These are phyloP conservation scores for Oreotrochilus melanogaster DNA, from an alignment of 2,113 vertebrate species.

Conservation along the genomic window DNA sequence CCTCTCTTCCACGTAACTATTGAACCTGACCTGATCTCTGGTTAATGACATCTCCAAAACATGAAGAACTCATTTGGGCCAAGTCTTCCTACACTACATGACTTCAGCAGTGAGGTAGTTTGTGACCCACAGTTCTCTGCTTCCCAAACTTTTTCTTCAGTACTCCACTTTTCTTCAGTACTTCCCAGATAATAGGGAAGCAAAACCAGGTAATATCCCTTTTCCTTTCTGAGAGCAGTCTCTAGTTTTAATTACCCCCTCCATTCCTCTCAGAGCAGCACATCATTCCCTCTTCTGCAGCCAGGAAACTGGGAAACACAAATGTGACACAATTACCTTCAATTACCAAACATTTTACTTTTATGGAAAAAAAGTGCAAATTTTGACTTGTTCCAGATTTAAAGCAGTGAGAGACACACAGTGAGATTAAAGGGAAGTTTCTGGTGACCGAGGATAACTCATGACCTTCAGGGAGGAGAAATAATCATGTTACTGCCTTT, in stretches of 20 bases:
- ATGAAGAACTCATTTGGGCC: not conserved
- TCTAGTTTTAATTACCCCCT: too few relatives aligned
- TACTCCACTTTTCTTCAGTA: not conserved
- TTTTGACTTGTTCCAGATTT: slow-evolving; percentile 23
- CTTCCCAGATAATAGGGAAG: not conserved
- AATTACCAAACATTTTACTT: slow-evolving; percentile 67
- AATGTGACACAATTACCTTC: slow-evolving; percentile 42
- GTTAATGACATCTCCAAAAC: not conserved
- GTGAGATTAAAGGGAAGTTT: not conserved
- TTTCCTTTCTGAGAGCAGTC: not conserved
- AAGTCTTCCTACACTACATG: not conserved
- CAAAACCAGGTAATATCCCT: not conserved
- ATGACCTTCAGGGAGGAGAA: not conserved
- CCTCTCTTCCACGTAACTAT: not conserved
- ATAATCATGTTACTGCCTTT: slow-evolving; percentile 13
- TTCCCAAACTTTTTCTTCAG: not conserved
- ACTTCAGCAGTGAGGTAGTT: not conserved
- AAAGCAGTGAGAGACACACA: slow-evolving; percentile 1
- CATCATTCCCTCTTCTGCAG: not conserved
- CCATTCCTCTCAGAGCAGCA: not conserved
- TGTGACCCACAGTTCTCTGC: not conserved
- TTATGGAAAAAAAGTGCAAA: slow-evolving; percentile 60
- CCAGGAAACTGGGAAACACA: not conserved
- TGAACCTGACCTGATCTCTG: not conserved
- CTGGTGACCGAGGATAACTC: not conserved